A percentile compares a stretch with the other conserved stretches of the same genome.
Evolutionary conservation across 2,113 vertebrate genomes (phyloP).

Genomic region (Ageneiosus marmoratus): DNA sequence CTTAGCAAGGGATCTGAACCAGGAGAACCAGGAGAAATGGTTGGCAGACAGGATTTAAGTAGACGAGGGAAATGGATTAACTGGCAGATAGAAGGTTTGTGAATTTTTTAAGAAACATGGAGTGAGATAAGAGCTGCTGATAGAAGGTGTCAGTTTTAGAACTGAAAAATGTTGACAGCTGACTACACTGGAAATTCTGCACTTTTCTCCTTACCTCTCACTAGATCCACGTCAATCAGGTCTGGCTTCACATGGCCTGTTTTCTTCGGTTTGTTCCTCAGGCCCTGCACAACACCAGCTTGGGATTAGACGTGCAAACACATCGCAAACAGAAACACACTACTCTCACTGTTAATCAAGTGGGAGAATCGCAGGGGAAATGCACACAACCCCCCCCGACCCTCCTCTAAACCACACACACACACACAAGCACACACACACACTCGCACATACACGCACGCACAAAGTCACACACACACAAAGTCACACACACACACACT

Average conservation of each 20-base stretch:
- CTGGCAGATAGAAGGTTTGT: neutral
- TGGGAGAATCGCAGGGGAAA: neutral
- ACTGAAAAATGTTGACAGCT: neutral
- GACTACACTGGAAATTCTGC: neutral
- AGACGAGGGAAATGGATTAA: too few relatives aligned
- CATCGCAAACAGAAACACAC: neutral
- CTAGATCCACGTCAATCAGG: constrained; percentile 98
- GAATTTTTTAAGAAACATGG: neutral
- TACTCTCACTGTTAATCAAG: neutral
- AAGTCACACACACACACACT: too few relatives aligned
- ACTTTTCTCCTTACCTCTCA: constrained; percentile 82
- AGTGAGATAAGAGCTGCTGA: neutral
- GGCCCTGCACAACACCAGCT: constrained; percentile 78
- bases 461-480: neutral
- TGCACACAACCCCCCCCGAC: neutral
- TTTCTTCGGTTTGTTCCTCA: constrained; percentile 99
- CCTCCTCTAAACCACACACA: too few relatives aligned
- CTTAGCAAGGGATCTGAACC: too few relatives aligned
- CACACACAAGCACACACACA: constrained; percentile 14
- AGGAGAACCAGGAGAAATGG: too few relatives aligned
- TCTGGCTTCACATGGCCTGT: constrained; percentile 98
- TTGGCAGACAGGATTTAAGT: too few relatives aligned
- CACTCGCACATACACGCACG: too few relatives aligned
- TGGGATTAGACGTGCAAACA: constrained; percentile 35
- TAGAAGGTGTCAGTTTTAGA: neutral